phyloP scores from a whole-genome alignment of 2,888 invertebrate species.

The Octonoba sinensis region DNA sequence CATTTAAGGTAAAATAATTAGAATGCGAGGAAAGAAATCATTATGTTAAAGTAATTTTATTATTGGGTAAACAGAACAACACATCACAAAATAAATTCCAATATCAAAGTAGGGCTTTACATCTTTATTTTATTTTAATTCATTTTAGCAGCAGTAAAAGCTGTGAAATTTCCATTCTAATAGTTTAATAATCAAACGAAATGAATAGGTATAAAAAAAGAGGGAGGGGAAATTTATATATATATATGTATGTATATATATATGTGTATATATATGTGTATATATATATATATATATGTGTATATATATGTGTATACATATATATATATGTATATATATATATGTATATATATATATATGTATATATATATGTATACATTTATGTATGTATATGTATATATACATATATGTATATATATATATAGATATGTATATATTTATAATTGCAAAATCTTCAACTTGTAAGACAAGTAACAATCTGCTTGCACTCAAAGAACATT shows the following conservation, averaged over 20 bases:
- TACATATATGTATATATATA: too few relatives aligned
- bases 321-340: too few relatives aligned
- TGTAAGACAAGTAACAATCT: slow-evolving; percentile 8
- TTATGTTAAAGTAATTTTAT: too few relatives aligned
- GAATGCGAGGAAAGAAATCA: too few relatives aligned
- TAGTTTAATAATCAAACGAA: slow-evolving; percentile 19
- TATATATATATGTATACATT: too few relatives aligned
- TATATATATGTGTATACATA: not conserved
- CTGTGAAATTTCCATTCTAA: slow-evolving; percentile 24
- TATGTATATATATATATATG: too few relatives aligned
- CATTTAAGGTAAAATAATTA: not conserved
- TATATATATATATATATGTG: too few relatives aligned
- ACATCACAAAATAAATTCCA: not conserved
- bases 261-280: too few relatives aligned
- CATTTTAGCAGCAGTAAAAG: slow-evolving; percentile 38
- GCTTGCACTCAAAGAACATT: slow-evolving; percentile 10
- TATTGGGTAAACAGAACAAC: not conserved
- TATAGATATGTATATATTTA: not conserved
- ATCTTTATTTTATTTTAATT: slow-evolving; percentile 42
- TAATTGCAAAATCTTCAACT: slow-evolving; percentile 11
- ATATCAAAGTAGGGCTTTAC: slow-evolving; percentile 19
- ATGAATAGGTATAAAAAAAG: slow-evolving; percentile 11
- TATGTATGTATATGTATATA: too few relatives aligned
- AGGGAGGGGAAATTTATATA: too few relatives aligned
- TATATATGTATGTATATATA: too few relatives aligned